phyloP scores from a whole-genome alignment of 2,113 vertebrate genomes.

The Tauraco erythrolophus region DNA sequence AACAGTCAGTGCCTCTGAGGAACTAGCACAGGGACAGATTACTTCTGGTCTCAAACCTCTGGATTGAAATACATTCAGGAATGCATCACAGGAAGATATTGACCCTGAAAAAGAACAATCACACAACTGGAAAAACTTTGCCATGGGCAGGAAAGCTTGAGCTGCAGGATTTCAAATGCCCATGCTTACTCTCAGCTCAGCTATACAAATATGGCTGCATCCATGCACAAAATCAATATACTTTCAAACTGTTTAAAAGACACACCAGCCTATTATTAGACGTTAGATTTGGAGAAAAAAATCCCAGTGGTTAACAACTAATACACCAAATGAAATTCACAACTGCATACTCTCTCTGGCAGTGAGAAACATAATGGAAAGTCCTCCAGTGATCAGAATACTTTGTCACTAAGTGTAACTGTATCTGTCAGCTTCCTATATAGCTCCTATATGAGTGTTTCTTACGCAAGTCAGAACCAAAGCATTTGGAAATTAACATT shows the following conservation, averaged over 20 bases:
- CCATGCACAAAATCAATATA: not conserved
- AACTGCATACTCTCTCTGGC: not conserved
- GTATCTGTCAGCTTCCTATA: not conserved
- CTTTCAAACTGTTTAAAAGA: not conserved
- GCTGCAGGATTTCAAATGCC: not conserved
- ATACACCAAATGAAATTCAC: not conserved
- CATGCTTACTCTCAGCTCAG: not conserved
- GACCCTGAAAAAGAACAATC: conserved; percentile 83
- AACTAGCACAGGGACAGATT: conserved; percentile 94
- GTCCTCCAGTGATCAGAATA: not conserved
- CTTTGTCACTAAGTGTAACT: not conserved
- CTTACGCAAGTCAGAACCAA: not conserved
- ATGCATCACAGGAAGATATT: conserved; percentile 96
- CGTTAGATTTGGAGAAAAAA: not conserved
- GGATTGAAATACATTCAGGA: conserved; percentile 95
- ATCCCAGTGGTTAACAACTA: not conserved
- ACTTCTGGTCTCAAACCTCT: conserved; percentile 93
- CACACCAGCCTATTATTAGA: not conserved
- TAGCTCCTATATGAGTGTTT: not conserved
- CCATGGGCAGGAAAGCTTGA: not conserved
- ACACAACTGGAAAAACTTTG: not conserved
- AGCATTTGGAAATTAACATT: not conserved
- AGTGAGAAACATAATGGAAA: not conserved
- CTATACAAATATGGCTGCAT: not conserved
- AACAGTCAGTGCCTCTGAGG: conserved; percentile 91